Evolutionary conservation across 2,797 vertebrate genomes (phyloP), one percentile per base, ranked within the genome.

Genomic region (Anisognathus igniventris): DNA sequence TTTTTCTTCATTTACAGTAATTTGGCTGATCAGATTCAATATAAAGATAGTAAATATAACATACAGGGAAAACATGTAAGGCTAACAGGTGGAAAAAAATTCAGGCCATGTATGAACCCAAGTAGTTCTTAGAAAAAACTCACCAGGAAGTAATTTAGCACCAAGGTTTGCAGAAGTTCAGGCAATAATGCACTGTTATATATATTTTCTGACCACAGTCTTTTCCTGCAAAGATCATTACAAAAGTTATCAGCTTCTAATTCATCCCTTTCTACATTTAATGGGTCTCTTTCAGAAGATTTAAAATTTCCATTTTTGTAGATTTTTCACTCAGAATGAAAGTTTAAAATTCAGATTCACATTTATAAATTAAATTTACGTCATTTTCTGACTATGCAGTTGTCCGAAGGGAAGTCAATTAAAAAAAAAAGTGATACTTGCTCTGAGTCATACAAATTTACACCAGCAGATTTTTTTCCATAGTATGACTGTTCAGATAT

Each of bases 81-180:
- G 11, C 3, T 19, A 57, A 7, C 7, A 57, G 21, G 10, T 10
- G 5, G 2, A 13, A 54, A 47, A 37, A 20, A 8, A 5, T 1
- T 14, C 30, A 42, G 31, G 7, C 9, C 5, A 13, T 50, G 68
- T 30, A 35, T 42, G 19, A 72, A 67, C 7, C 14, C 39, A 64
- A 70, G 18, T 0, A 0, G 6, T 65, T 73, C 47, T 88, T 33
- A 14, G 30, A 21, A 84, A 91, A 86, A 50, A 45, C 4, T 37
- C n/a, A 57, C 10, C 2, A 7, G 28, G 17, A 85, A 56, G 1
- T 3, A 24, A 51, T 25, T 61, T 24, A 37, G 14, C 23, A 48
- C 10, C 0, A 1, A 64, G 17, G 30, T 39, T 51, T 68, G 50
- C 37, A 80, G 21, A 70, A 45, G 15, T 22, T 24, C 14, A 40